A percentile compares a stretch with the other conserved stretches of the same genome.
Conservation (phyloP, 2,797 vertebrate genomes). For the Lutjanus campechanus region DNA sequence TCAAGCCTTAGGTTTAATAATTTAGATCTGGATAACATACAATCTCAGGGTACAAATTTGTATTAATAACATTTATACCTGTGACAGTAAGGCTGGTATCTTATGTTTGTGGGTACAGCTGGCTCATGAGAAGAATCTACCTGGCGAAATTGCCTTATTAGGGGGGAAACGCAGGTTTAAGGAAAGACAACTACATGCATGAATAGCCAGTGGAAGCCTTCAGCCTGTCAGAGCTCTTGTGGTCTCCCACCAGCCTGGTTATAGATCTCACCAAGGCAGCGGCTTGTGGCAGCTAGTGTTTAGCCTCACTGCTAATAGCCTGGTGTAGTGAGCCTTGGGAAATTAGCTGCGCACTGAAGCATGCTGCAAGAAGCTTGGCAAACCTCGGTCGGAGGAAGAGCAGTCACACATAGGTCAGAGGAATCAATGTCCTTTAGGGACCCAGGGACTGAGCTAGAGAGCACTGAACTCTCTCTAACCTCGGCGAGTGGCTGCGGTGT, state of each 20-base stretch:
- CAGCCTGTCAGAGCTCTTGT: conserved; percentile 19
- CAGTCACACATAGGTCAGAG: conserved; percentile 73
- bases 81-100: neutral
- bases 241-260: conserved; percentile 49
- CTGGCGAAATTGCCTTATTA: conserved; percentile 27
- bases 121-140: conserved; percentile 9
- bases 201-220: conserved; percentile 44
- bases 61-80: neutral
- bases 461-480: conserved; percentile 68
- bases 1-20: neutral
- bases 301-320: conserved; percentile 74
- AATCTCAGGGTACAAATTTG: neutral
- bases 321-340: conserved; percentile 74
- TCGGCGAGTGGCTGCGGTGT: conserved; percentile 43
- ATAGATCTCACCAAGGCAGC: conserved; percentile 64
- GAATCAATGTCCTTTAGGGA: conserved; percentile 76
- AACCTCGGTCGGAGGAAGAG: conserved; percentile 59
- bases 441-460: conserved; percentile 53
- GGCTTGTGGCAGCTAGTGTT: conserved; percentile 68
- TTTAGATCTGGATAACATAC: neutral
- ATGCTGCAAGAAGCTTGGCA: conserved; percentile 52
- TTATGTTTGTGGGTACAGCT: conserved; percentile 3
- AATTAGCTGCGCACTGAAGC: conserved; percentile 77
- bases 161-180: conserved; percentile 22
- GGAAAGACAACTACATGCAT: conserved; percentile 37